A percentile compares a stretch with the other conserved stretches of the same genome.
phyloP scores from a whole-genome alignment of 2,888 invertebrate species.

The Leptinotarsa peninsularis region DNA sequence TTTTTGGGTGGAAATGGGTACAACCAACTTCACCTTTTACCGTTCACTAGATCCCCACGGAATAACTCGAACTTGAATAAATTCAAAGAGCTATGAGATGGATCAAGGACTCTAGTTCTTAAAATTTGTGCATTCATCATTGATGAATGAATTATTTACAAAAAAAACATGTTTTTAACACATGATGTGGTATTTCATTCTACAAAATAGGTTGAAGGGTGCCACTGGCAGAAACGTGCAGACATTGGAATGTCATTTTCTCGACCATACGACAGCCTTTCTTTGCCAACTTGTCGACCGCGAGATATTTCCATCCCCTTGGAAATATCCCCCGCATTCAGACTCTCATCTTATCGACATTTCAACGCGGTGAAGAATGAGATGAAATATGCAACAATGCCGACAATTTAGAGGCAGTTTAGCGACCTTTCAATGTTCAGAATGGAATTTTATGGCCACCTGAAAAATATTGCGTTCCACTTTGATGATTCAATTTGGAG shows the following conservation, averaged over 20 bases:
- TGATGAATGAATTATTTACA: no score
- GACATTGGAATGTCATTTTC: slow-evolving; percentile 62
- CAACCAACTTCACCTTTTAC: no score
- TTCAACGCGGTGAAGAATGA: slow-evolving; percentile 34
- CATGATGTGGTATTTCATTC: no score
- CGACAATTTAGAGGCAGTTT: slow-evolving; percentile 34
- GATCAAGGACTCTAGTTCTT: no score
- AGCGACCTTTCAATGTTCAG: slow-evolving; percentile 25
- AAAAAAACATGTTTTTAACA: no score
- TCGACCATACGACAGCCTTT: slow-evolving; percentile 56
- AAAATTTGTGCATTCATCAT: no score
- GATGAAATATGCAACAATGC: slow-evolving; percentile 47
- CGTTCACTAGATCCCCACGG: no score
- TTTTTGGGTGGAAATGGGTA: no score
- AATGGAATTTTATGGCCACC: slow-evolving; percentile 39
- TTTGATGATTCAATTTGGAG: slow-evolving; percentile 20
- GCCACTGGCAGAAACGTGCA: slow-evolving; percentile 43
- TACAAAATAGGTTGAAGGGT: not conserved
- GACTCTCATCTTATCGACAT: slow-evolving; percentile 39
- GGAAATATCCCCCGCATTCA: slow-evolving; percentile 48
- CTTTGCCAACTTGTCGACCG: slow-evolving; percentile 62
- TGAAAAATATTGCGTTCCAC: slow-evolving; percentile 37
- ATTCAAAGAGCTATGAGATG: no score
- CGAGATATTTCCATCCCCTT: slow-evolving; percentile 58
- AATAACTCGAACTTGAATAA: no score